phyloP scores from a whole-genome alignment of 2,797 vertebrate species.

The Syncerus caffer region DNA sequence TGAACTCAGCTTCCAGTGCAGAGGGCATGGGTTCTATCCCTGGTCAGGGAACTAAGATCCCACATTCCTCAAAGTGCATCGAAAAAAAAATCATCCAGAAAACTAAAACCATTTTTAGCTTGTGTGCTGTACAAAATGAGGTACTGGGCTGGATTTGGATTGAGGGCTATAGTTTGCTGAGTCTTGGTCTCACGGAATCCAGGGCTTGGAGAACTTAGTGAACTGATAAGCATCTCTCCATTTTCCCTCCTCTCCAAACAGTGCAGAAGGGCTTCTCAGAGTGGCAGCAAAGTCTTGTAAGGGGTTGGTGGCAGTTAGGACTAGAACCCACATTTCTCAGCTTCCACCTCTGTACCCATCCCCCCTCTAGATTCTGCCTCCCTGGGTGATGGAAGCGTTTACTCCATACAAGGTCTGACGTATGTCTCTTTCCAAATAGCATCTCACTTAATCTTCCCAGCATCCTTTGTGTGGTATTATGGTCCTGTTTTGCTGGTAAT shows the following conservation, averaged over 20 bases:
- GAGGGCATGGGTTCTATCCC: not conserved
- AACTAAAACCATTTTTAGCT: not conserved
- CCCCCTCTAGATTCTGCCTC: not conserved
- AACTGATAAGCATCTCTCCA: fast-evolving
- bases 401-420: not conserved
- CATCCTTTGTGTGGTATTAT: not conserved
- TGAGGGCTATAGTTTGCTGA: not conserved
- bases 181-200: not conserved
- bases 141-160: not conserved
- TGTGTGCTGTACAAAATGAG: not conserved
- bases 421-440: not conserved
- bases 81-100: not conserved
- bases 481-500: not conserved
- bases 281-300: not conserved
- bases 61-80: not conserved
- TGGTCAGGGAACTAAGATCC: not conserved
- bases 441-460: not conserved
- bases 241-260: not conserved
- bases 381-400: not conserved
- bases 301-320: not conserved
- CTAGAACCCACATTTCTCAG: not conserved
- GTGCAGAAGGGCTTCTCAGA: not conserved
- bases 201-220: not conserved
- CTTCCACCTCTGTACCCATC: not conserved
- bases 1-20: not conserved